Percentiles rank a stretch among this genome's conserved stretches.
Conservation (phyloP, 2,797 vertebrate species). For the Chelon labrosus region DNA sequence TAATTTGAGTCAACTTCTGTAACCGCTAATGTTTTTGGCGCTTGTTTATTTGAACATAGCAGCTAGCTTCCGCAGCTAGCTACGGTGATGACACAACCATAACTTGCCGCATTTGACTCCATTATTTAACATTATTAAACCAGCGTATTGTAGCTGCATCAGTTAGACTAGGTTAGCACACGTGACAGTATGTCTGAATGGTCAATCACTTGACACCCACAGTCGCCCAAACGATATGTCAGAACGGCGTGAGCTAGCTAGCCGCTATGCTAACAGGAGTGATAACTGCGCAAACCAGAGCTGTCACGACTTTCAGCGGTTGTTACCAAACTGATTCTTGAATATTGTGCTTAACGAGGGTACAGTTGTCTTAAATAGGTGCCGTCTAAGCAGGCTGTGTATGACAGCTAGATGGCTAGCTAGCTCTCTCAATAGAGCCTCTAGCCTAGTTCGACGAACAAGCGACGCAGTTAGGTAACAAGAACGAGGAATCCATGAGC, state of each 20-base stretch:
- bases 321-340: not conserved
- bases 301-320: conserved; percentile 36
- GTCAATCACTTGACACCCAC: not conserved
- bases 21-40: conserved; percentile 46
- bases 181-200: not conserved
- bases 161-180: not conserved
- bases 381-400: fast-evolving
- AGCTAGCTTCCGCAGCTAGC: conserved; percentile 24
- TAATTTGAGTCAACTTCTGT: not conserved
- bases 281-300: conserved; percentile 44
- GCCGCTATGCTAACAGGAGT: conserved; percentile 59
- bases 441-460: conserved; percentile 16
- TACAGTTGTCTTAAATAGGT: fast-evolving
- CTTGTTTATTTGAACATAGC: conserved; percentile 51
- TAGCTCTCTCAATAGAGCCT: conserved; percentile 18
- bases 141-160: fast-evolving
- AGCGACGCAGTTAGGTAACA: conserved; percentile 60
- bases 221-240: not conserved
- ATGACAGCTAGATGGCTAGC: conserved; percentile 4
- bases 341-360: fast-evolving
- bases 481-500: conserved; percentile 71
- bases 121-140: not conserved
- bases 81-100: conserved; percentile 20
- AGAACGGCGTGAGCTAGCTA: conserved; percentile 21
- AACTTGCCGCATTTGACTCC: conserved; percentile 36